Evolutionary conservation across 2,113 vertebrate genomes (phyloP).

Genomic region (Actenoides lindsayi): DNA sequence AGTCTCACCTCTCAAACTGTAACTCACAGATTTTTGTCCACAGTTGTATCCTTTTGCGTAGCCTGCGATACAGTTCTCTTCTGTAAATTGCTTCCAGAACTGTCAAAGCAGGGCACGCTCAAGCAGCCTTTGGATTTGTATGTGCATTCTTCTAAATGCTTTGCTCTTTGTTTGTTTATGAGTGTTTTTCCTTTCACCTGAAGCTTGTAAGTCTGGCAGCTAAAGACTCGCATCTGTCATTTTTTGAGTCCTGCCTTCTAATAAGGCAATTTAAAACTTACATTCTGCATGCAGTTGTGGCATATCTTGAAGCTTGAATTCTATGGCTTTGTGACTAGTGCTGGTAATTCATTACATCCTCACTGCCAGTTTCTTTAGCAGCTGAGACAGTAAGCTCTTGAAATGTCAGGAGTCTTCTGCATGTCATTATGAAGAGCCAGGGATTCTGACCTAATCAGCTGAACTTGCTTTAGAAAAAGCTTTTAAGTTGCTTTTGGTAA

Average conservation of each 20-base stretch:
- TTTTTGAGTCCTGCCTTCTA: not conserved
- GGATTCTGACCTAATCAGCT: not conserved
- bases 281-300: fast-evolving
- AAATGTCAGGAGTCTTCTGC: not conserved
- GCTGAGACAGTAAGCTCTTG: not conserved
- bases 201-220: not conserved
- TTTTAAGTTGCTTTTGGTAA: not conserved
- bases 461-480: not conserved
- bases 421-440: not conserved
- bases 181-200: not conserved
- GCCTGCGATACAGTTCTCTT: not conserved
- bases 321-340: not conserved
- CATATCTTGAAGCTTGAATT: not conserved
- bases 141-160: not conserved
- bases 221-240: not conserved
- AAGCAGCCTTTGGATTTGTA: not conserved
- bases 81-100: not conserved
- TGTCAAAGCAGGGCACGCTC: not conserved
- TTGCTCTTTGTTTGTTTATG: not conserved
- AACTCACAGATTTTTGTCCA: not conserved
- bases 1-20: not conserved
- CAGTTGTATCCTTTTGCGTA: not conserved
- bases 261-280: not conserved
- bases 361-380: not conserved
- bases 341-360: not conserved